Percentiles rank a stretch among this genome's conserved stretches.
Conservation (phyloP, 2,888 invertebrate species). For the Pheosia tremula region DNA sequence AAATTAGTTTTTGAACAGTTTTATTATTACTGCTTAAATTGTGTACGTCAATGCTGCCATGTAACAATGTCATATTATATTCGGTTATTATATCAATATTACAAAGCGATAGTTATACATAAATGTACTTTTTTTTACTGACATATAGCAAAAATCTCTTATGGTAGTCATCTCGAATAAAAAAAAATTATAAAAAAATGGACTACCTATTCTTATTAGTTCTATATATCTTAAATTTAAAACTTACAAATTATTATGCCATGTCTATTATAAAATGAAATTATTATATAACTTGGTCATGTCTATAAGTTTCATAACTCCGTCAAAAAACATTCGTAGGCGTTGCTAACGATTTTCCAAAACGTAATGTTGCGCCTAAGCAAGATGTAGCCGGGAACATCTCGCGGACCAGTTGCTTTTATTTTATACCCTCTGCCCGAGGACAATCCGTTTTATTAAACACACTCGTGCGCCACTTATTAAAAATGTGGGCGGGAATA, state of each 20-base stretch:
- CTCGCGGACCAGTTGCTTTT: constrained; percentile 57
- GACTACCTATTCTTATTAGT: too few relatives aligned
- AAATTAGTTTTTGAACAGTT: too few relatives aligned
- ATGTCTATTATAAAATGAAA: too few relatives aligned
- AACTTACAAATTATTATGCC: too few relatives aligned
- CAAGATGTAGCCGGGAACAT: constrained; percentile 54
- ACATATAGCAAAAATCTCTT: too few relatives aligned
- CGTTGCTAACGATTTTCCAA: constrained; percentile 78
- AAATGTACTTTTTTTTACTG: too few relatives aligned
- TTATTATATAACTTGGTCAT: not conserved
- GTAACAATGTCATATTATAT: too few relatives aligned
- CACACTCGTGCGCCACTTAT: constrained; percentile 76
- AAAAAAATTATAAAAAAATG: too few relatives aligned
- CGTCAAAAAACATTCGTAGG: constrained; percentile 57
- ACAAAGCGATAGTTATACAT: too few relatives aligned
- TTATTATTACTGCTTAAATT: not conserved
- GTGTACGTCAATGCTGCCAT: not conserved
- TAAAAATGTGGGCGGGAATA: constrained; percentile 75
- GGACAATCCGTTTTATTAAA: constrained; percentile 79
- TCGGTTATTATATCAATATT: too few relatives aligned
- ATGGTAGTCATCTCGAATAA: too few relatives aligned
- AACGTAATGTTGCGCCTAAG: constrained; percentile 64
- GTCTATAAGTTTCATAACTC: constrained; percentile 40
- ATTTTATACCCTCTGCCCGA: constrained; percentile 54
- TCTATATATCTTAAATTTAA: too few relatives aligned